A percentile compares a stretch with the other conserved stretches of the same genome.
Conservation (phyloP, 2,797 vertebrate genomes). For the Acrocephalus scirpaceus region DNA sequence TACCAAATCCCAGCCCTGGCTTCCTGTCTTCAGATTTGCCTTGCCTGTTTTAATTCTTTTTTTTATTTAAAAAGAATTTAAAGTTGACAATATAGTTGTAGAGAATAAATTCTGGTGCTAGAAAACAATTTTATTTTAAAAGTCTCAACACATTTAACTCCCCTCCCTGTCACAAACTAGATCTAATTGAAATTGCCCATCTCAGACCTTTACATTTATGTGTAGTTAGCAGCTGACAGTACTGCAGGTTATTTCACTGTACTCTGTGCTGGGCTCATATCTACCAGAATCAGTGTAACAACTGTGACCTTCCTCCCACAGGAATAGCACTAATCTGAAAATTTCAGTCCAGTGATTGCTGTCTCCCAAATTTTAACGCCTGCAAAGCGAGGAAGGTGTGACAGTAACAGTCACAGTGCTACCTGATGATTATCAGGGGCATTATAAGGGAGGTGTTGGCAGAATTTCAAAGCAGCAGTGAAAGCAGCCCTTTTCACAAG, state of each 20-base stretch:
- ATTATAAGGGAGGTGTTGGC: neutral
- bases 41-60: neutral
- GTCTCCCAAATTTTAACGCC: neutral
- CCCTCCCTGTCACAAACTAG: neutral
- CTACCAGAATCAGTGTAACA: neutral
- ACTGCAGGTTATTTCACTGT: neutral
- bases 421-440: neutral
- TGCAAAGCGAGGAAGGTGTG: neutral
- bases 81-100: neutral
- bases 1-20: neutral
- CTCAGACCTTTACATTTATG: neutral
- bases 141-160: neutral
- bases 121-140: neutral
- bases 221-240: neutral
- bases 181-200: neutral
- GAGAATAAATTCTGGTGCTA: neutral
- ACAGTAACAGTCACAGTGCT: neutral
- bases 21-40: neutral
- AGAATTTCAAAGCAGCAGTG: neutral
- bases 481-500: neutral
- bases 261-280: neutral
- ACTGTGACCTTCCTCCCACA: neutral
- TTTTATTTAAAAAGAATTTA: rapidly evolving
- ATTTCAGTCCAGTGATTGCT: neutral
- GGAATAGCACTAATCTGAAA: neutral